phyloP scores from a whole-genome alignment of 92 coral and sea anemone genomes.

The Nematostella vectensis region DNA sequence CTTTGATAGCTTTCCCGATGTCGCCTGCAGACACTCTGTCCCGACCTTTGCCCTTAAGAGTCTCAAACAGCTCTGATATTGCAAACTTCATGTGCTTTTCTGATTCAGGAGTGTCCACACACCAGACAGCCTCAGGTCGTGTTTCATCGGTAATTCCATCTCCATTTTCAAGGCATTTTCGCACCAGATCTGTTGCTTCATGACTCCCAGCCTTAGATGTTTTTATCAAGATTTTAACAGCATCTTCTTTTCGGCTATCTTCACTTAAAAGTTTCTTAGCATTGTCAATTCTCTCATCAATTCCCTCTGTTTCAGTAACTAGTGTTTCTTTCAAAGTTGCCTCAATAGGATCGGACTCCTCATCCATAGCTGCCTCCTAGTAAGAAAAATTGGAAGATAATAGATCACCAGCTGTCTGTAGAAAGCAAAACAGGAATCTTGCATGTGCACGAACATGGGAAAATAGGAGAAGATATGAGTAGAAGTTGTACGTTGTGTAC shows the following conservation, averaged over 20 bases:
- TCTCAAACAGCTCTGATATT: constrained; percentile 40
- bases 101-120: constrained; percentile 43
- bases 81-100: constrained; percentile 50
- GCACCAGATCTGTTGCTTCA: constrained; percentile 48
- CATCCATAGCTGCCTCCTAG: no score
- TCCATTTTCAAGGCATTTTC: constrained; percentile 32
- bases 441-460: no score
- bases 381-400: no score
- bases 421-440: no score
- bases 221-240: constrained; percentile 28
- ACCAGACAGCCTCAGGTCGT: constrained; percentile 35
- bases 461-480: no score
- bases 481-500: no score
- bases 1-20: constrained; percentile 50
- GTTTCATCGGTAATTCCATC: constrained; percentile 48
- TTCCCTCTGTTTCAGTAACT: not conserved
- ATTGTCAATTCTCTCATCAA: no score
- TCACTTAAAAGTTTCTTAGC: constrained; percentile 6
- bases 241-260: constrained; percentile 31
- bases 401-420: no score
- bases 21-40: constrained; percentile 53
- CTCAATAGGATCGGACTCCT: no score
- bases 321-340: constrained; percentile 5
- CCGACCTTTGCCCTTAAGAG: constrained; percentile 49
- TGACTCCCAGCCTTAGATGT: constrained; percentile 55